Conservation (phyloP, 2,888 invertebrate genomes). For the Resseliella maxima region DNA sequence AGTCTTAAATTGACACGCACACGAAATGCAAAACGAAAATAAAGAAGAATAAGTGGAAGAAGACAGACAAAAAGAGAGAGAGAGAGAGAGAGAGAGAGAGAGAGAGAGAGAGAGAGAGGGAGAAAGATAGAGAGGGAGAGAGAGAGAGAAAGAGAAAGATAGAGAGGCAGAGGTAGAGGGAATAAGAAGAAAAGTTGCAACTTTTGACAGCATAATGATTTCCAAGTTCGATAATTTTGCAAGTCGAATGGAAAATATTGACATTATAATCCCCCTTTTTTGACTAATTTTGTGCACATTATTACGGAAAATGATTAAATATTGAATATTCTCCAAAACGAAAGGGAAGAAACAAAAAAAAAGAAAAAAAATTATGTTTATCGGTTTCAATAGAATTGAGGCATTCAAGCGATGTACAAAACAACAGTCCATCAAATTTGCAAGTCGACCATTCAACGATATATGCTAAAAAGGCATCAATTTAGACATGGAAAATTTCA, state of each 20-base stretch:
- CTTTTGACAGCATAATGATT: slow-evolving; percentile 17
- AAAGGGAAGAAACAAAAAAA: no score
- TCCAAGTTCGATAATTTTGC: no score
- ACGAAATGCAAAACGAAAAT: not conserved
- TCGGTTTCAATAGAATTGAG: not conserved
- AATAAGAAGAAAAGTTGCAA: not conserved
- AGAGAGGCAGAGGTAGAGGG: no score
- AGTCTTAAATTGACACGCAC: not conserved
- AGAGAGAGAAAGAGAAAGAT: not conserved
- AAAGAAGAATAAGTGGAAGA: no score
- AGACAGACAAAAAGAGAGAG: no score
- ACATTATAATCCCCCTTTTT: not conserved
- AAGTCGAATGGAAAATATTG: slow-evolving; percentile 19
- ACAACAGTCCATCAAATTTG: not conserved
- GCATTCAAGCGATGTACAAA: not conserved
- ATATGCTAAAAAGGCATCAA: not conserved
- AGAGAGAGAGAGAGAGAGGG: not conserved
- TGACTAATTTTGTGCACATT: no score
- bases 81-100: not conserved
- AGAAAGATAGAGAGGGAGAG: no score
- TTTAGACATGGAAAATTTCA: not conserved
- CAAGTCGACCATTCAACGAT: not conserved
- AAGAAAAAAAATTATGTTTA: not conserved
- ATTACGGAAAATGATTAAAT: no score
- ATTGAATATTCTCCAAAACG: no score